Evolutionary conservation across 37 sponge, comb jelly and placozoan species (phyloP), one percentile per base, ranked within the genome.

Genomic region (Cliona cf. orientalis): DNA sequence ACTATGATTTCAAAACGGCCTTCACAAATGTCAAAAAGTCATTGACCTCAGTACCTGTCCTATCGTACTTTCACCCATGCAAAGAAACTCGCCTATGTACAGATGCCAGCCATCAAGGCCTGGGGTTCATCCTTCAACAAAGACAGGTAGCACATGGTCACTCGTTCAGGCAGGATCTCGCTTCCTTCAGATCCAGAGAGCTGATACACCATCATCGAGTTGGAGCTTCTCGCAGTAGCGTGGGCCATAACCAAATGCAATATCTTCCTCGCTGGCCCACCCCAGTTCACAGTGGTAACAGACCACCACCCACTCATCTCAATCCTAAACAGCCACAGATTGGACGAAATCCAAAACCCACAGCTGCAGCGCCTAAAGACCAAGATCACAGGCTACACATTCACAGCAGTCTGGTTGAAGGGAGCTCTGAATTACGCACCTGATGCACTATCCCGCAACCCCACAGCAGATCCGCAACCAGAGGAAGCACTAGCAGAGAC

Each of bases 311-410:
- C n/a, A n/a, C n/a, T n/a, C n/a, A n/a, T n/a, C 58, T 46, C 71
- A 5, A 83, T 83, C 68, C 76, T 83, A 31, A 83, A 74, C 65
- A 70, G 32, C 42, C 65, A 69, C 29, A 41, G 42, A 12, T 33
- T 81, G 40, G 82, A 71, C 40, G 70, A 80, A 58, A 80, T 80
- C 23, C 72, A 81, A 40, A 81, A 81, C 42, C 82, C 61, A 21
- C 71, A 61, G 17, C 71, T 81, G 2, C 82, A 81, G 40, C 60
- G 82, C n/a, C 72, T 70, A 41, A 57, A 59, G 60, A 38, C 60
- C 42, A 34, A 46, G 72, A 40, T 81, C 45, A 81, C 66, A 69
- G 66, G 38, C 11, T 67, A 79, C 67, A 66, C 5, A 32, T 79
- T 79, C 67, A 66, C 69, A 45, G 46, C 80, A 2, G 41, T 56